Conservation (phyloP, 23 tunicate genomes). For the Ascidia mentula region DNA sequence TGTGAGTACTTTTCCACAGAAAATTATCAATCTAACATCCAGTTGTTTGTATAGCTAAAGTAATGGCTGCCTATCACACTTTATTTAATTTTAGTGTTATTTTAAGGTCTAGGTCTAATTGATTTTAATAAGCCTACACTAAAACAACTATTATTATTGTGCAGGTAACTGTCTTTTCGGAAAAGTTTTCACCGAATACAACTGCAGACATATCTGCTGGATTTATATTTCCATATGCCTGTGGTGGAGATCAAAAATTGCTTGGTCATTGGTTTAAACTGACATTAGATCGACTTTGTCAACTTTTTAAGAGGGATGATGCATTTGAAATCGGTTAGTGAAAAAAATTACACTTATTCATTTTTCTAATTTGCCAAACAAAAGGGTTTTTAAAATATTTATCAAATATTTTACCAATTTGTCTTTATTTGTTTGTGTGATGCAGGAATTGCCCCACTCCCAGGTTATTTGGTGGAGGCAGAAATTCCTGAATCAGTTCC, state of each 20-base stretch:
- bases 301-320: constrained; percentile 25
- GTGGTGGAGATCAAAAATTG: constrained; percentile 24
- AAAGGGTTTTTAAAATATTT: too few species aligned
- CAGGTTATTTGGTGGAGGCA: constrained; percentile 10
- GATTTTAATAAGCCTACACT: too few species aligned
- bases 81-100: too few species aligned
- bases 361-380: too few species aligned
- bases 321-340: constrained; percentile 64
- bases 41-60: too few species aligned
- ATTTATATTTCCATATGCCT: constrained; percentile 44
- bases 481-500: background rate
- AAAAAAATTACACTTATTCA: too few species aligned
- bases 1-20: constrained; percentile 9
- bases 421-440: too few species aligned
- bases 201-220: constrained; percentile 92
- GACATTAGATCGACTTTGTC: constrained; percentile 43
- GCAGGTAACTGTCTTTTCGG: constrained; percentile 64
- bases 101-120: too few species aligned
- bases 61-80: too few species aligned
- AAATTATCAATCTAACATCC: background rate
- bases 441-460: constrained; percentile 16
- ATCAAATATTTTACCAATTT: too few species aligned
- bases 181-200: constrained; percentile 61
- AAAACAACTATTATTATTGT: background rate
- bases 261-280: constrained; percentile 37